Evolutionary conservation across 2,797 vertebrate species (phyloP).

Genomic region (Takifugu rubripes): DNA sequence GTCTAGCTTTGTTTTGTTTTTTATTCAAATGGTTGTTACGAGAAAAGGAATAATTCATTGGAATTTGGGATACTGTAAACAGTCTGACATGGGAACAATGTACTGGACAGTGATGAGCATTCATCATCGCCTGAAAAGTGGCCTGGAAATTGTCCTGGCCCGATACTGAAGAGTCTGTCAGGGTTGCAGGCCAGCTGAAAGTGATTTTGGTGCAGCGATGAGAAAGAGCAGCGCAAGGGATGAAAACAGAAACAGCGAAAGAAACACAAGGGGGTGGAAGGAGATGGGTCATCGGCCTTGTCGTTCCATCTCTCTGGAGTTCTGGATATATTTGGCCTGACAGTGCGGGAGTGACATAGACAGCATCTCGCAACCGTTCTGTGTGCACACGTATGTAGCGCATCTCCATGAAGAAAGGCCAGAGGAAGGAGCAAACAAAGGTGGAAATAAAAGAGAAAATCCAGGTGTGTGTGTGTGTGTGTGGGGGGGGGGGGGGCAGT

Average conservation of each 20-base stretch:
- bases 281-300: constrained; percentile 27
- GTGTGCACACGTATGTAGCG: constrained; percentile 28
- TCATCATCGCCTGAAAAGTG: constrained; percentile 28
- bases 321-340: constrained; percentile 50
- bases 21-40: constrained; percentile 5
- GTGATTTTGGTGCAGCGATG: constrained; percentile 35
- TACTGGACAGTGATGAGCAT: constrained; percentile 25
- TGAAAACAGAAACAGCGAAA: constrained; percentile 5
- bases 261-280: constrained; percentile 22
- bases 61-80: constrained; percentile 24
- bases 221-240: constrained; percentile 18
- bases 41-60: constrained; percentile 11
- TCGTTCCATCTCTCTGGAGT: constrained; percentile 28
- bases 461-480: too few species aligned
- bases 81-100: constrained; percentile 23
- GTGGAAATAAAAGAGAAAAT: constrained; percentile 13
- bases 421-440: constrained; percentile 1
- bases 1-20: background rate
- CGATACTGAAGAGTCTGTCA: constrained; percentile 39
- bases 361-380: constrained; percentile 27
- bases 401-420: constrained; percentile 9
- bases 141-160: constrained; percentile 30
- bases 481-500: too few species aligned
- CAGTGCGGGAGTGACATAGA: constrained; percentile 31
- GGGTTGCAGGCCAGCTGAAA: constrained; percentile 41